phyloP scores from a whole-genome alignment of 1,140 invertebrate genomes.

The Notospermus geniculatus region DNA sequence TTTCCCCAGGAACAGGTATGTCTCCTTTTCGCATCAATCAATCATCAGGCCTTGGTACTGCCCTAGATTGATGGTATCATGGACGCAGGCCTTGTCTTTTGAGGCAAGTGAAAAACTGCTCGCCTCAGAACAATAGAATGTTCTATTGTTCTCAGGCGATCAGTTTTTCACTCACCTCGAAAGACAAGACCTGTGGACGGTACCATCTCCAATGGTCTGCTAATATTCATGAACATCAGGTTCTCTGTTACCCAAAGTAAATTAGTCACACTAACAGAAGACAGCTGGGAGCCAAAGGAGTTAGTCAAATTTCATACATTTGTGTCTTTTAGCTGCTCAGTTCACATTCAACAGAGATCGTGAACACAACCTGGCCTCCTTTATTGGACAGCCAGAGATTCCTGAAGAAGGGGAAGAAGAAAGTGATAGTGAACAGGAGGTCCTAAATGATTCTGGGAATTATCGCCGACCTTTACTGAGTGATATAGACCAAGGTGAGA shows the following conservation, averaged over 20 bases:
- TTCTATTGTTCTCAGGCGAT: no score
- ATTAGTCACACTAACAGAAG: not conserved
- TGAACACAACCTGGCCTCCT: conserved; percentile 57
- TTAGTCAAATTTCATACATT: not conserved
- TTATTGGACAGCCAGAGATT: conserved; percentile 60
- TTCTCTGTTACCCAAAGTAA: not conserved
- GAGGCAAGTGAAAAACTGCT: no score
- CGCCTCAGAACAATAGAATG: no score
- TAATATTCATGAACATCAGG: no score
- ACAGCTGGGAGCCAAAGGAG: not conserved
- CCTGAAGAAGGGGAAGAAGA: conserved; percentile 64
- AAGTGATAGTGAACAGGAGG: conserved; percentile 32
- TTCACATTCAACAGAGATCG: conserved; percentile 81
- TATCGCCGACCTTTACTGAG: conserved; percentile 53
- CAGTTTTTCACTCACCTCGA: no score
- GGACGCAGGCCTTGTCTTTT: no score
- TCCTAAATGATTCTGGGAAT: conserved; percentile 24
- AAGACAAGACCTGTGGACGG: no score
- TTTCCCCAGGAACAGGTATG: conserved; percentile 79
- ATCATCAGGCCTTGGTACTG: no score
- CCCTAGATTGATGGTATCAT: no score
- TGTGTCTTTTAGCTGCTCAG: conserved; percentile 58
- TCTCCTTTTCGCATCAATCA: no score
- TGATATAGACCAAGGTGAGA: conserved; percentile 42
- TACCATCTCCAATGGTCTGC: no score